Base-by-base conservation (phyloP, 2,888 invertebrate species). In the Nomada flava region DNA sequence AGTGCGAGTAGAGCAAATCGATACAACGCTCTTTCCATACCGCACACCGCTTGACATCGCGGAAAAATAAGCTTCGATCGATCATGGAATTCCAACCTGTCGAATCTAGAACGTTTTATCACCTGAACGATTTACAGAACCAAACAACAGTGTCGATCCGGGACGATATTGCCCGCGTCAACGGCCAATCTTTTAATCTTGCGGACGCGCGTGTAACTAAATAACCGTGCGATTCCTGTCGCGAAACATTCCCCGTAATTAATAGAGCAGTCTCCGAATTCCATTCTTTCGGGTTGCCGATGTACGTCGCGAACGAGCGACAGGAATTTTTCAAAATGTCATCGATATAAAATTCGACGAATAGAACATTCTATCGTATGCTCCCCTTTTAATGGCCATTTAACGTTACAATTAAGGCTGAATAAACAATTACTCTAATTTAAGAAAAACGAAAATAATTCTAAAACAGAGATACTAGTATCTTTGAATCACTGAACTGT, bases 131-230 rank as follows among this genome's bases (percentile, higher is more conserved):
- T 80, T 79, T 79, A 52, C 71, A 50, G 71, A 79, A 69, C 67
- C 67, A 55, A 79, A 71, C 71, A 79, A 77, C 77, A 65, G 29
- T 67, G 68, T 52, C 59, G 69, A 70, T 80, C 44, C 55, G 57
- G 29, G 71, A 62, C 79, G 79, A 80, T 72, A 71, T 71, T 60
- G 65, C 53, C 55, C 60, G 53, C 60, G 63, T 79, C 78, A 79
- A 79, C 70, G 50, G 60, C 47, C 78, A 50, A 78, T 77, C 65
- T 79, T 79, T 71, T 77, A 79, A 79, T 79, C 78, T 78, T 77
- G 71, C 70, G 63, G 42, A 44, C 53, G 44, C n/a, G n/a, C 63
- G 36, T 36, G 50, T 64, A 64, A 64, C 63, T 76, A 64, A 76
- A 76, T 57, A 76, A 76, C 64, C 63, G 63, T 20, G 50, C 52